phyloP scores from a whole-genome alignment of 2,888 invertebrate species.

The Cephus pulcher region DNA sequence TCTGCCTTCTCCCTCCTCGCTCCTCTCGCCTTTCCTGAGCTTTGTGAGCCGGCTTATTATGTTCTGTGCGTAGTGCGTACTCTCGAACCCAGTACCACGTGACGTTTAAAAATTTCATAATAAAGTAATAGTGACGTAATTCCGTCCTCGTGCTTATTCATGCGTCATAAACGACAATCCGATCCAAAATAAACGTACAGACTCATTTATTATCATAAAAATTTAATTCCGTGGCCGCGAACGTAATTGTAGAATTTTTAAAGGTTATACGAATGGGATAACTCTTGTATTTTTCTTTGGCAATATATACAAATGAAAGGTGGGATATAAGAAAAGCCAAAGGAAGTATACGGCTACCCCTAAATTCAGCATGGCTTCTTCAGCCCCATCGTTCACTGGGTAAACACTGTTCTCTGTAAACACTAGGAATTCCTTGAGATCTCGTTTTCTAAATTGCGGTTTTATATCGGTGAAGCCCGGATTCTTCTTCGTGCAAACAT shows the following conservation, averaged over 20 bases:
- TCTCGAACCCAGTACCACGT: background rate
- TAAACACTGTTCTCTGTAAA: background rate
- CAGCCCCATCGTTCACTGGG: background rate
- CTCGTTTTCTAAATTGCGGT: background rate
- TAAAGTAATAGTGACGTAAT: background rate
- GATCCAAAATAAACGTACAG: background rate
- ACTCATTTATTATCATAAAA: background rate
- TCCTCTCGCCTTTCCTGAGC: background rate
- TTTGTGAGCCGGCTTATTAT: background rate
- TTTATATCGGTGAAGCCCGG: background rate
- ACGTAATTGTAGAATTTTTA: background rate
- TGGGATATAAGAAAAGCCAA: background rate
- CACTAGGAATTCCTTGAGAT: background rate
- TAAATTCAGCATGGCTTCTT: background rate
- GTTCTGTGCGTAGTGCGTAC: background rate
- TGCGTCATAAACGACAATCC: background rate
- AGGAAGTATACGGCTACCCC: background rate
- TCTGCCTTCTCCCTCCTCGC: background rate
- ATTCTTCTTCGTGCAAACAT: background rate
- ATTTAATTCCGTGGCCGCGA: background rate
- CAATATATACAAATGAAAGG: background rate
- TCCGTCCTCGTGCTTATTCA: background rate
- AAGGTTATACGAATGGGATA: background rate
- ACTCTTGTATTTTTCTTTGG: background rate
- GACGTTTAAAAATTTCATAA: constrained; percentile 1